Percentiles rank a stretch among this genome's conserved stretches.
phyloP scores from a whole-genome alignment of 2,797 vertebrate species.

The Anniella stebbinsi region DNA sequence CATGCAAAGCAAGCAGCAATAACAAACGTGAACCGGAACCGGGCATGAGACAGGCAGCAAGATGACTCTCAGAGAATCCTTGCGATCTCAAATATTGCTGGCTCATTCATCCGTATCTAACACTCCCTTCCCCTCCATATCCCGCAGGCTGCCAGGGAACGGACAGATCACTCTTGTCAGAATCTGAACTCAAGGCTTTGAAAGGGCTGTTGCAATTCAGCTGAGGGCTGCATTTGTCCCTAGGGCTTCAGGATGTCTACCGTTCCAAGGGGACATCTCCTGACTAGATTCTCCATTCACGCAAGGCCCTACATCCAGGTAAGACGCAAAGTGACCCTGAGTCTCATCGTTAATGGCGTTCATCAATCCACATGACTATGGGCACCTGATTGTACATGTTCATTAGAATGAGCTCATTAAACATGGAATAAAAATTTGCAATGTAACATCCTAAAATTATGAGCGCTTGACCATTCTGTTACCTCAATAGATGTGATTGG shows the following conservation, averaged over 20 bases:
- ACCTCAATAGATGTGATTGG: neutral
- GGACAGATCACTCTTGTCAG: neutral
- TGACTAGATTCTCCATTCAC: neutral
- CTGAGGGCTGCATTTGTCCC: neutral
- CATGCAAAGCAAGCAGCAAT: too few species aligned
- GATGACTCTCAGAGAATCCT: too few species aligned
- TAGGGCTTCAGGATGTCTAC: neutral
- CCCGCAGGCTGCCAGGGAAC: neutral
- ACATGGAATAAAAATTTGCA: slow-evolving; percentile 5
- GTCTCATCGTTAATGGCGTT: neutral
- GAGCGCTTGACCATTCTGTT: neutral
- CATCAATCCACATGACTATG: neutral
- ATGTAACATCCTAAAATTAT: neutral
- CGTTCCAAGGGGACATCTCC: too few species aligned
- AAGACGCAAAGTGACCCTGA: neutral
- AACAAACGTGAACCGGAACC: too few species aligned
- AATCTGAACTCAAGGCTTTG: neutral
- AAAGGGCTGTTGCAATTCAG: neutral
- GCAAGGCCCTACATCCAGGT: neutral
- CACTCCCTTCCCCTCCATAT: too few species aligned
- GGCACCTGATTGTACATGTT: neutral
- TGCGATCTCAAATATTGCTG: too few species aligned
- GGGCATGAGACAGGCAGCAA: too few species aligned
- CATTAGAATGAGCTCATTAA: neutral
- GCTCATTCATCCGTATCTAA: too few species aligned